A percentile compares a stretch with the other conserved stretches of the same genome.
These are phyloP conservation scores for Pogonocichla stellata DNA, from an alignment of 2,113 vertebrate genomes.

Conservation along the genomic window DNA sequence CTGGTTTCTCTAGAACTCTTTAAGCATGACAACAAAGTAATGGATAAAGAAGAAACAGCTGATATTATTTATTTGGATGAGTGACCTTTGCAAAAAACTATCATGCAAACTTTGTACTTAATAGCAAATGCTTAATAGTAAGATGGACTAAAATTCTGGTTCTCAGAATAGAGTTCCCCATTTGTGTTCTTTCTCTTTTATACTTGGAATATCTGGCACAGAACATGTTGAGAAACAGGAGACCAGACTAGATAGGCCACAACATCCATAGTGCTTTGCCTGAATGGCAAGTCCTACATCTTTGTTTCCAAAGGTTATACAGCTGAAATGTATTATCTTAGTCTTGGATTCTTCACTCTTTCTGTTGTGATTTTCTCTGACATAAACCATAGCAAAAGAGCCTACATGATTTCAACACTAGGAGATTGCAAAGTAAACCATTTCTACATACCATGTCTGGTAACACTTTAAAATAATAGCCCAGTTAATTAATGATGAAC, in stretches of 20 bases:
- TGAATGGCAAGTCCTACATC: not conserved
- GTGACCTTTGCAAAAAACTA: not conserved
- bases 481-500: conserved; percentile 82
- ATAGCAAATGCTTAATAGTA: not conserved
- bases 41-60: not conserved
- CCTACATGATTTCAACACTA: conserved; percentile 77
- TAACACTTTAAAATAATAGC: conserved; percentile 84
- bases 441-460: conserved; percentile 84
- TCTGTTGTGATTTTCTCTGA: conserved; percentile 74
- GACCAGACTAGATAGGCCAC: not conserved
- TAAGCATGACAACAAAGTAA: not conserved
- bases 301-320: conserved; percentile 54
- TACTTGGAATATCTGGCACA: not conserved
- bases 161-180: not conserved
- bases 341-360: conserved; percentile 65
- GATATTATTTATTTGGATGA: not conserved
- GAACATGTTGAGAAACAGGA: not conserved
- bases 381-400: conserved; percentile 75
- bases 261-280: not conserved
- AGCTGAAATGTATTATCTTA: conserved; percentile 63
- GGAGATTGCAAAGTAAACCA: conserved; percentile 80
- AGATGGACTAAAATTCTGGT: not conserved
- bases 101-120: not conserved
- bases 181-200: not conserved
- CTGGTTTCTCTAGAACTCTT: not conserved